These are phyloP conservation scores for Cistogaster globosa DNA, from an alignment of 2,888 invertebrate species.

Conservation along the genomic window DNA sequence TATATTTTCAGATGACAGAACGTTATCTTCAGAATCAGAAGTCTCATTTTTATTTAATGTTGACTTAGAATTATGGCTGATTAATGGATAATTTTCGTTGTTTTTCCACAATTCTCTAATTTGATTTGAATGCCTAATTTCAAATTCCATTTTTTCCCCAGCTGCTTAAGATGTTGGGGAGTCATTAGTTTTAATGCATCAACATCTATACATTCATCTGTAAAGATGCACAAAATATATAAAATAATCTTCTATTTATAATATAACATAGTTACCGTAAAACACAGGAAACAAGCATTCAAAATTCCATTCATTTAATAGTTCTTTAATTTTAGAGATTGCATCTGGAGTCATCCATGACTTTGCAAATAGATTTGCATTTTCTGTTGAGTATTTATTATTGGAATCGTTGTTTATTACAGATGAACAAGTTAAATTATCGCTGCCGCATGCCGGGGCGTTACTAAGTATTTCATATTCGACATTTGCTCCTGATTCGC, in stretches of 20 bases:
- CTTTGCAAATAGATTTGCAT: background rate
- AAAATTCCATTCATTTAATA: constrained; percentile 23
- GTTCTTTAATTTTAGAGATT: background rate
- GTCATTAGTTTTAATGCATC: constrained; percentile 7
- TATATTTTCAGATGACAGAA: no score
- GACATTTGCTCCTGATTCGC: background rate
- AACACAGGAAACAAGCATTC: constrained; percentile 1
- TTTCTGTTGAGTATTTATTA: background rate
- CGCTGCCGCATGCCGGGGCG: background rate
- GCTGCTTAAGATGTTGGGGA: constrained; percentile 1
- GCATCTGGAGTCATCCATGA: constrained; percentile 10
- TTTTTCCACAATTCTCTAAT: constrained; percentile 12
- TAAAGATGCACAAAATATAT: no score
- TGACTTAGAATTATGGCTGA: no score
- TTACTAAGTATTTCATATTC: background rate
- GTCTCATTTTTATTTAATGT: no score
- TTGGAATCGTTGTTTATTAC: background rate
- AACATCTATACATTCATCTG: constrained; percentile 11
- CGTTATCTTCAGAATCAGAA: no score
- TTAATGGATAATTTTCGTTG: background rate
- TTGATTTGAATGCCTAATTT: constrained; percentile 33
- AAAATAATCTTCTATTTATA: no score
- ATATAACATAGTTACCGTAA: background rate
- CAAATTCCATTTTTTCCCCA: constrained; percentile 24
- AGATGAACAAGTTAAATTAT: background rate